Evolutionary conservation across 1,140 invertebrate genomes (phyloP).

Genomic region (Oppia nitens): DNA sequence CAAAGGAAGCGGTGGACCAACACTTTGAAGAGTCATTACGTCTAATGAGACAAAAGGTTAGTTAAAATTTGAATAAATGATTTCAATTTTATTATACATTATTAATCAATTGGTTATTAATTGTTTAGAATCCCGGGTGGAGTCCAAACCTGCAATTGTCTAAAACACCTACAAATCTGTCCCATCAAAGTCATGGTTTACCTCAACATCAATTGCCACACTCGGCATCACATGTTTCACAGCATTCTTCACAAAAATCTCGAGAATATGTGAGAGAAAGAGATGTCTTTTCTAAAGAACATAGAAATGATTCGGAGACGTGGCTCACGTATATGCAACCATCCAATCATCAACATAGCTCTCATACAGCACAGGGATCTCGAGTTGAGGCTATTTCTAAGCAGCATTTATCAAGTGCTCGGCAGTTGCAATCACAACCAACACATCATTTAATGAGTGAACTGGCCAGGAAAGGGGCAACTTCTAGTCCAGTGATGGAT

Average conservation of each 20-base stretch:
- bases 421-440: background rate
- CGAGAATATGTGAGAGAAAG: background rate
- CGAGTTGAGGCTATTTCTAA: too few species aligned
- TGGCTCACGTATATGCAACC: too few species aligned
- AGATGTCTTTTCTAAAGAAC: background rate
- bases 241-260: background rate
- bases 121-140: background rate
- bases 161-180: background rate
- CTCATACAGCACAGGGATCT: too few species aligned
- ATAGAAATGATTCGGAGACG: too few species aligned
- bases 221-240: background rate
- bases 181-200: background rate
- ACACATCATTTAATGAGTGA: background rate
- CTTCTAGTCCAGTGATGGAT: background rate
- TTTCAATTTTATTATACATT: too few species aligned
- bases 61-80: background rate
- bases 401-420: background rate
- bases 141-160: background rate
- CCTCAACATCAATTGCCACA: background rate
- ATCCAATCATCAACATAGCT: too few species aligned
- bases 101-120: too few species aligned
- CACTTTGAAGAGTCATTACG: constrained; percentile 76
- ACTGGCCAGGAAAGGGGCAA: background rate
- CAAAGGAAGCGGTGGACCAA: constrained; percentile 54
- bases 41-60: constrained; percentile 60